A percentile compares a stretch with the other conserved stretches of the same genome.
These are phyloP conservation scores for Dichetophora obliterata DNA, from an alignment of 2,888 invertebrate species.

Conservation along the genomic window DNA sequence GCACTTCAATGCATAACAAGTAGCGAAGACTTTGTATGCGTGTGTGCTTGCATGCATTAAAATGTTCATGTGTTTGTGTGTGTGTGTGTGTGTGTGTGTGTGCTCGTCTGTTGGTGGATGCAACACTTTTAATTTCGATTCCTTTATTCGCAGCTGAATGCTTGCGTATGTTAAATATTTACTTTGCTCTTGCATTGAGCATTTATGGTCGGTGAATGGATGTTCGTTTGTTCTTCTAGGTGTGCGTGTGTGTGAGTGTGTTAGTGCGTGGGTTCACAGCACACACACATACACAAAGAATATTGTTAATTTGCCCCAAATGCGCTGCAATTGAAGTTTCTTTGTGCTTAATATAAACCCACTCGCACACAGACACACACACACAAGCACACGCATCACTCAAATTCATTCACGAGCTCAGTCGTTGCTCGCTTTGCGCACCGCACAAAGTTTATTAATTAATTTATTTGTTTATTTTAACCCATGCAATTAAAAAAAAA, in stretches of 20 bases:
- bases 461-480: constrained; percentile 15
- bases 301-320: background rate
- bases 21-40: background rate
- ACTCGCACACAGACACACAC: background rate
- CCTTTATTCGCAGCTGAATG: constrained; percentile 10
- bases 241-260: background rate
- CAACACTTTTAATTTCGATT: constrained; percentile 15
- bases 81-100: background rate
- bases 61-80: background rate
- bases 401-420: background rate
- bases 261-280: background rate
- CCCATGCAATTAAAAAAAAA: background rate
- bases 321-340: constrained; percentile 7
- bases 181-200: background rate
- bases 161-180: background rate
- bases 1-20: background rate
- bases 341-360: background rate
- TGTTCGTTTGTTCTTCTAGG: background rate
- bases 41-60: background rate
- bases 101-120: background rate
- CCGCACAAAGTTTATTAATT: constrained; percentile 21
- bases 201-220: background rate
- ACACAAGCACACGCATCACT: background rate
- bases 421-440: background rate
- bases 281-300: background rate